Base-by-base conservation (phyloP, 2,888 invertebrate genomes). In the Eilema caniola region DNA sequence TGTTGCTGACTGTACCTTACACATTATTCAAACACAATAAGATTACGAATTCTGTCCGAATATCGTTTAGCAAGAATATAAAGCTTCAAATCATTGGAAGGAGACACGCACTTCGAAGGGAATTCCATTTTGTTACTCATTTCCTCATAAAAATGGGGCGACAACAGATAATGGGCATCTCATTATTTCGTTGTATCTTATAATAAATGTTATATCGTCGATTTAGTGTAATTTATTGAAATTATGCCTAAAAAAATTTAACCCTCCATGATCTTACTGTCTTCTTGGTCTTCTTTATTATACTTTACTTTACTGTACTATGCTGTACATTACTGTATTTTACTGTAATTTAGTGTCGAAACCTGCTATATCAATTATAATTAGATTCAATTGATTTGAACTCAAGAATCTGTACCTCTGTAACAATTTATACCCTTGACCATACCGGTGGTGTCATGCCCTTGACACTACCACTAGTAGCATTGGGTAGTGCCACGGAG, bases 91-190 rank as follows among this genome's bases (percentile, higher is more conserved):
- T 20, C n/a, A n/a, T 63, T 25, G 47, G 0, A 16, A 66, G 23
- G n/a, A 63, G 60, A 53, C 64, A 60, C 62, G 62, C 14, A 33
- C 69, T 53, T 69, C 31, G 24, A 47, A 8, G 23, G 41, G 64
- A 69, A 69, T 62, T 4, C 47, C 28, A 69, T 68, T 72, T 63
- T 61, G 37, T 70, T 64, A 41, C 20, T 67, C 59, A 74, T 70
- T 75, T 72, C 68, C 75, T 69, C 41, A 56, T 57, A 70, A 72
- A 72, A 71, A 41, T 69, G 62, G 64, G 66, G 66, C 57, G 31
- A 66, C 57, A 60, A 73, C 59, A 71, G 57, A 33, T 53, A 53
- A 53, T 53, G 53, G n/a, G n/a, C 59, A 31, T 60, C 66, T 62
- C 47, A 65, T 47, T 33, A 66, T 66, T 62, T 24, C 24, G 67